These are phyloP conservation scores for Hermodice carunculata DNA, from an alignment of 2,888 invertebrate genomes.

Conservation along the genomic window DNA sequence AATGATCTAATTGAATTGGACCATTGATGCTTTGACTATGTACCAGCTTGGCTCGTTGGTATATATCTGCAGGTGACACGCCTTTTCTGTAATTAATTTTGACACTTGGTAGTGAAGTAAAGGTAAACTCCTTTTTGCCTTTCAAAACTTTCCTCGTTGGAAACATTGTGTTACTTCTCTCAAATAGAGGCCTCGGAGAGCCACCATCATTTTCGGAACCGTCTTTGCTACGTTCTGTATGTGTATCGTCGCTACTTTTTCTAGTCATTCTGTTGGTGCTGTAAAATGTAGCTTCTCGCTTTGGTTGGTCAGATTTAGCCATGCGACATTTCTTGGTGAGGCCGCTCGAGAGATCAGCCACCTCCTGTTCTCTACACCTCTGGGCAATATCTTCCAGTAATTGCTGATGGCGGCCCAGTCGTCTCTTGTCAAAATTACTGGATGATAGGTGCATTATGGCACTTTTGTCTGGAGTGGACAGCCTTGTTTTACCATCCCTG, in stretches of 20 bases:
- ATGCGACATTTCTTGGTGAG: slow-evolving; percentile 7
- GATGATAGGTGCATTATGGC: slow-evolving; percentile 55
- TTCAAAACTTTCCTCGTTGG: background rate
- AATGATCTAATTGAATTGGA: slow-evolving; percentile 42
- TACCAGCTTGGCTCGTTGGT: slow-evolving; percentile 7
- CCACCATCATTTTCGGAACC: background rate
- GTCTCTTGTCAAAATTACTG: slow-evolving; percentile 53
- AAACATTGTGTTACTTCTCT: background rate
- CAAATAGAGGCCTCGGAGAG: too few relatives aligned
- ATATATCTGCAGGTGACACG: slow-evolving; percentile 22
- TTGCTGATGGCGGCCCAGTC: slow-evolving; percentile 58
- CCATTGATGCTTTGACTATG: slow-evolving; percentile 14
- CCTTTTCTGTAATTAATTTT: slow-evolving; percentile 25
- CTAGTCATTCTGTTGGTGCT: too few relatives aligned
- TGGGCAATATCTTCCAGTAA: slow-evolving; percentile 56
- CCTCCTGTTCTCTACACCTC: slow-evolving; percentile 58
- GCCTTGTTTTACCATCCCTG: slow-evolving; percentile 11
- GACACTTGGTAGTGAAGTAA: slow-evolving; percentile 17
- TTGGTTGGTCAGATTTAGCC: too few relatives aligned
- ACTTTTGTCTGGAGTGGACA: slow-evolving; percentile 50
- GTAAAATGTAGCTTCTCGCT: too few relatives aligned
- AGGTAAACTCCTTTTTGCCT: too few relatives aligned
- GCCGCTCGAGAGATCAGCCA: slow-evolving; percentile 47
- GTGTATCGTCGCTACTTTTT: too few relatives aligned
- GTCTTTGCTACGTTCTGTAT: background rate